phyloP scores from a whole-genome alignment of 2,888 invertebrate species.

The Dromius quadrimaculatus region DNA sequence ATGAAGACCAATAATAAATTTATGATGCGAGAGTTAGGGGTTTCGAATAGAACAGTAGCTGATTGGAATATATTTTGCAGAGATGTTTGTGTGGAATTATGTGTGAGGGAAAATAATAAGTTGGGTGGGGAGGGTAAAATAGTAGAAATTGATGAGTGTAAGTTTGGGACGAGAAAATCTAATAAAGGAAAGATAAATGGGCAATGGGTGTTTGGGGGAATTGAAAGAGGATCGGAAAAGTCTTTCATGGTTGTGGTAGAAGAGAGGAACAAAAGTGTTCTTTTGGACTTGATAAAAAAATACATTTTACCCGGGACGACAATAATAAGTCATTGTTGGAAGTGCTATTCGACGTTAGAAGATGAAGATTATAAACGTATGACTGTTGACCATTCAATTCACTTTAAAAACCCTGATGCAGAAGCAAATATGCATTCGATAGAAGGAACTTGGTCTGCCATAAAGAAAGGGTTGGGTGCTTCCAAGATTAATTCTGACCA shows the following conservation, averaged over 20 bases:
- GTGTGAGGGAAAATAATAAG: background rate
- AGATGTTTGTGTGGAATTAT: constrained; percentile 11
- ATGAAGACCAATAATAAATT: background rate
- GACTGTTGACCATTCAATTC: background rate
- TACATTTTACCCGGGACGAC: background rate
- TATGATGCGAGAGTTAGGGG: background rate
- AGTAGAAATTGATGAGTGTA: constrained; percentile 46
- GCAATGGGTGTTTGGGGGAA: constrained; percentile 48
- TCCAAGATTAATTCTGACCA: background rate
- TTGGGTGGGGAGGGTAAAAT: constrained; percentile 3
- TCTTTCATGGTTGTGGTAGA: constrained; percentile 2
- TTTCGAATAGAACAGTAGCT: background rate
- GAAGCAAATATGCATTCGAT: constrained; percentile 6
- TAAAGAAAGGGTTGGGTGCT: background rate
- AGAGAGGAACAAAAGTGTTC: background rate
- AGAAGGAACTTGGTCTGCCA: background rate
- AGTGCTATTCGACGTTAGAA: background rate
- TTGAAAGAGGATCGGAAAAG: constrained; percentile 20
- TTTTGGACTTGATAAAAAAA: constrained; percentile 6
- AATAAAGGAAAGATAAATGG: constrained; percentile 37
- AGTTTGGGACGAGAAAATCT: constrained; percentile 40
- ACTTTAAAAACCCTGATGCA: constrained; percentile 11
- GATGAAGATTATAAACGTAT: constrained; percentile 2
- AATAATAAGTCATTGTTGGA: constrained; percentile 1
- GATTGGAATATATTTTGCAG: background rate